A percentile compares a stretch with the other conserved stretches of the same genome.
phyloP scores from a whole-genome alignment of 1,140 invertebrate species.

The Phenacoccus solenopsis region DNA sequence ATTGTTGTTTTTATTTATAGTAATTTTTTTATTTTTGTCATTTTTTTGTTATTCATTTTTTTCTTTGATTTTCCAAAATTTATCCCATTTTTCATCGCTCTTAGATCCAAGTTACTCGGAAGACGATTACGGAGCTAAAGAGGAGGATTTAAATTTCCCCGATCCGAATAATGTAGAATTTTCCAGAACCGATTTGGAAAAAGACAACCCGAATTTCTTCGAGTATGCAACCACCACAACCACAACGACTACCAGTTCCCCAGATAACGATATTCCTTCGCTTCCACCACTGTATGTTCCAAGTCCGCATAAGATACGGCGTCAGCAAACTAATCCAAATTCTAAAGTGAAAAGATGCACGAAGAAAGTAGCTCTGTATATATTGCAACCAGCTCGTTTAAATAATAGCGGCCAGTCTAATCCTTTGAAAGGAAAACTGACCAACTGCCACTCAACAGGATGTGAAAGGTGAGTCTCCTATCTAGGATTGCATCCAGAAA shows the following conservation, averaged over 20 bases:
- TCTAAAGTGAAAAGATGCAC: constrained; percentile 49
- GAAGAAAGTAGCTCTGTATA: constrained; percentile 74
- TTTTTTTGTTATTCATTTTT: constrained; percentile 7
- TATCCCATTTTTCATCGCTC: constrained; percentile 23
- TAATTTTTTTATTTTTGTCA: too few species aligned
- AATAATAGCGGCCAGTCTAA: constrained; percentile 61
- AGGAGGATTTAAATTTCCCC: background rate
- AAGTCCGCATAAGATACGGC: constrained; percentile 30
- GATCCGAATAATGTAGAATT: background rate
- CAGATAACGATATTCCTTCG: constrained; percentile 23
- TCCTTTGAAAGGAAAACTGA: constrained; percentile 74
- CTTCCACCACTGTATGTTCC: constrained; percentile 32
- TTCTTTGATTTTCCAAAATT: background rate
- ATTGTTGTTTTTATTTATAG: too few species aligned
- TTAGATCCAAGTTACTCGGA: constrained; percentile 30
- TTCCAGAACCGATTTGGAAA: background rate
- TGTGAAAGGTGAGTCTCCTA: constrained; percentile 75
- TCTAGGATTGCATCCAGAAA: too few species aligned
- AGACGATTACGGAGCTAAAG: constrained; percentile 25
- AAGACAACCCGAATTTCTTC: background rate
- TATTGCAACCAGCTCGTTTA: constrained; percentile 63
- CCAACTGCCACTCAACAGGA: constrained; percentile 75
- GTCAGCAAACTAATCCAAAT: constrained; percentile 31
- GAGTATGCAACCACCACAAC: background rate
- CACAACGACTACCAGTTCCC: background rate